Conservation (phyloP, 2,888 invertebrate species). For the Pegoplata infirma region DNA sequence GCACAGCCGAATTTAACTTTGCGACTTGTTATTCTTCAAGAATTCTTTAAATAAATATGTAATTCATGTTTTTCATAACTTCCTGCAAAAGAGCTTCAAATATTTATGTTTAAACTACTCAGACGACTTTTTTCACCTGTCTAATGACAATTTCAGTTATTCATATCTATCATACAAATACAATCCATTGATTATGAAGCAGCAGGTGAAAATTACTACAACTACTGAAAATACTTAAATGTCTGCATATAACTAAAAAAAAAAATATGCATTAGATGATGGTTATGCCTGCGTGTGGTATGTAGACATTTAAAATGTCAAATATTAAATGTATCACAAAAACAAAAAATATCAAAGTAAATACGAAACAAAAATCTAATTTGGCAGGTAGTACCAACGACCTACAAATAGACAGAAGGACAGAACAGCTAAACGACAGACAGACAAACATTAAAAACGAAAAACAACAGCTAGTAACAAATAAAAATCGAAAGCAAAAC, state of each 20-base stretch:
- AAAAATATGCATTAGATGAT: conserved; percentile 3
- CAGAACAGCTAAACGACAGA: not conserved
- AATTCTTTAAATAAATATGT: too few relatives aligned
- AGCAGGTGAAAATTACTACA: conserved; percentile 48
- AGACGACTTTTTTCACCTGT: conserved; percentile 32
- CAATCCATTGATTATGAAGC: conserved; percentile 30
- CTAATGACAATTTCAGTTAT: conserved; percentile 19
- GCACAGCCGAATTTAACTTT: too few relatives aligned
- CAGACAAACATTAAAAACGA: not conserved
- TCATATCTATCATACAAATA: conserved; percentile 13
- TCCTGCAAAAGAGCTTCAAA: too few relatives aligned
- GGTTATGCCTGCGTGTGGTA: conserved; percentile 52
- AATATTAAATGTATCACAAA: conserved; percentile 26
- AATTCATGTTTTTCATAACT: too few relatives aligned
- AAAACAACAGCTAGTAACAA: conserved; percentile 1
- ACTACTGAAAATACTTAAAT: conserved; percentile 12
- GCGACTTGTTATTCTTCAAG: too few relatives aligned
- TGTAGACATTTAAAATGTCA: conserved; percentile 29
- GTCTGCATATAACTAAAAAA: not conserved
- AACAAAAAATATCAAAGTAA: conserved; percentile 1
- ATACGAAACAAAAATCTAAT: conserved; percentile 12
- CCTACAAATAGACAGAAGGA: not conserved
- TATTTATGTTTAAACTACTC: not conserved
- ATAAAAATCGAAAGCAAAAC: not conserved
- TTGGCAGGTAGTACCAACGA: conserved; percentile 18